Conservation (phyloP, 2,797 vertebrate genomes). For the Gastrophryne carolinensis region DNA sequence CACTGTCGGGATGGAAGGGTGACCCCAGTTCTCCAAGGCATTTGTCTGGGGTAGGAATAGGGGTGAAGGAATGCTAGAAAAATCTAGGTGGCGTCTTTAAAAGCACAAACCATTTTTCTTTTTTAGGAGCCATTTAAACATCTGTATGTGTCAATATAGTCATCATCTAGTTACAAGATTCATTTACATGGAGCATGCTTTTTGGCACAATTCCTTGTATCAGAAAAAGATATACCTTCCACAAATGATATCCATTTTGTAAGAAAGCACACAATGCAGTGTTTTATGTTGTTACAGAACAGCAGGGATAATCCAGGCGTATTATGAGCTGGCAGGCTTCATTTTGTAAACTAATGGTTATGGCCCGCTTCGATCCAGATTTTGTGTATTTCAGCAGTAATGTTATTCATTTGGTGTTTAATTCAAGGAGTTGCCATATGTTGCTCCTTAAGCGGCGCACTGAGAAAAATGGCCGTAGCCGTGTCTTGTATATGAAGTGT, state of each 20-base stretch:
- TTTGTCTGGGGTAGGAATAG: too few relatives aligned
- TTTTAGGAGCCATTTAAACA: background rate
- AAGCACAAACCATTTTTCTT: background rate
- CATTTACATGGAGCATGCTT: background rate
- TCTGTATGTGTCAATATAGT: background rate
- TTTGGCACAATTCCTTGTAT: background rate
- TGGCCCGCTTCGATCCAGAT: conserved; percentile 30
- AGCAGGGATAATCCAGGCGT: conserved; percentile 48
- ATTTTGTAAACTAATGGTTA: conserved; percentile 50
- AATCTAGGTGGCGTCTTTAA: too few relatives aligned
- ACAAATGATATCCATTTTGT: conserved; percentile 11
- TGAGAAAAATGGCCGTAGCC: conserved; percentile 37
- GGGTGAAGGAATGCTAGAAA: too few relatives aligned
- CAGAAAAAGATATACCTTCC: background rate
- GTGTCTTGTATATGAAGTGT: conserved; percentile 34
- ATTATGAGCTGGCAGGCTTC: conserved; percentile 48
- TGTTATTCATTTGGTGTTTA: conserved; percentile 47
- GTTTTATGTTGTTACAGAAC: conserved; percentile 34
- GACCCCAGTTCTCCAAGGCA: too few relatives aligned
- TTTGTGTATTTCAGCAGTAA: conserved; percentile 47
- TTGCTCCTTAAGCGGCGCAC: conserved; percentile 39
- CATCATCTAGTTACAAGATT: background rate
- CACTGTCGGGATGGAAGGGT: too few relatives aligned
- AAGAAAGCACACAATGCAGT: conserved; percentile 5
- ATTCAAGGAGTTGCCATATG: conserved; percentile 46